Conservation (phyloP, 2,797 vertebrate species). For the Rhincodon typus region DNA sequence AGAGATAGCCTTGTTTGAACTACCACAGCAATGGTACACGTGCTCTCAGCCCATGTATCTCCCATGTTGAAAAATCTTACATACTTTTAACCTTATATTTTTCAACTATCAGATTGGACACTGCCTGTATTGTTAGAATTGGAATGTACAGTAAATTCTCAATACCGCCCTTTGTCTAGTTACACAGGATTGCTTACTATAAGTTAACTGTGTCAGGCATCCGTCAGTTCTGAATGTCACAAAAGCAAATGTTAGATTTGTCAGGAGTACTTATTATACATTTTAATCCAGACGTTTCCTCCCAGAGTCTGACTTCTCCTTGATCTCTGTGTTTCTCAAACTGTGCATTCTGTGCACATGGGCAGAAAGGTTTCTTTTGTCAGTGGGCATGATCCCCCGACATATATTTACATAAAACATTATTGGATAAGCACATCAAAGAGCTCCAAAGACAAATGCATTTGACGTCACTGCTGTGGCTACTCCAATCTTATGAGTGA, state of each 20-base stretch:
- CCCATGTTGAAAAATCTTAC: background rate
- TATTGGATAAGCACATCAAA: background rate
- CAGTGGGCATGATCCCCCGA: background rate
- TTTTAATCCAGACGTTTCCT: background rate
- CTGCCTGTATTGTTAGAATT: background rate
- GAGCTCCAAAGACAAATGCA: background rate
- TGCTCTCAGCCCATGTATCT: background rate
- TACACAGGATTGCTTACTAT: background rate
- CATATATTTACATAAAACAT: background rate
- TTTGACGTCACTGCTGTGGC: background rate
- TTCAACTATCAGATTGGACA: background rate
- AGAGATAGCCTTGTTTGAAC: conserved; percentile 15
- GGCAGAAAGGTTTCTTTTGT: conserved; percentile 8
- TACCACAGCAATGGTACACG: background rate
- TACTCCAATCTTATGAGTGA: background rate
- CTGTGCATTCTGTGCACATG: background rate
- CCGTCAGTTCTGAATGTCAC: background rate
- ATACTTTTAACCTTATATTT: background rate
- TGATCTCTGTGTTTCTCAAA: background rate
- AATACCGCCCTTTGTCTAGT: background rate
- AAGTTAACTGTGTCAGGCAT: background rate
- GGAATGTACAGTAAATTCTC: conserved; percentile 7
- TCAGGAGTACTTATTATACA: too few species aligned
- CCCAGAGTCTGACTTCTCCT: background rate
- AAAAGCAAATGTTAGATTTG: background rate